Conservation (phyloP, 2,888 invertebrate species). For the Ormyrus thymus region DNA sequence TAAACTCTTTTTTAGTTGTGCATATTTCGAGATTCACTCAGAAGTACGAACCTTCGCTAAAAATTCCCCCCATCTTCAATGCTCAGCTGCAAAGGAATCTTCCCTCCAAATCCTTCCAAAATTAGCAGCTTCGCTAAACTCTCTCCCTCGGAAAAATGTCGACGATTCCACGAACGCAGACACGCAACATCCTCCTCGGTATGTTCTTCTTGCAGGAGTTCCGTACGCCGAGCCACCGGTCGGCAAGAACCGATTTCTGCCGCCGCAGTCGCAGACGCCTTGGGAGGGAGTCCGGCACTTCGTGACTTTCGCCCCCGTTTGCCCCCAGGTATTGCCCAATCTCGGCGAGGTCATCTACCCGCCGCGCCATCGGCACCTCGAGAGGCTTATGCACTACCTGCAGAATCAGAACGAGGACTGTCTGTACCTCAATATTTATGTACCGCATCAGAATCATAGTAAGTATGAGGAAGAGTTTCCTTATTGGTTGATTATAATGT, state of each 20-base stretch:
- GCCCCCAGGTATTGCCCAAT: conserved; percentile 88
- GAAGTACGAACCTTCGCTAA: too few species aligned
- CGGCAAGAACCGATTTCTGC: conserved; percentile 87
- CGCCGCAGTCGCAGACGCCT: conserved; percentile 88
- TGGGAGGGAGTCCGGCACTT: conserved; percentile 86
- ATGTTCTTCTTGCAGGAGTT: conserved; percentile 75
- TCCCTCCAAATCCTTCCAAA: neutral
- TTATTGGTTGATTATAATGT: too few species aligned
- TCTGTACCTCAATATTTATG: conserved; percentile 93
- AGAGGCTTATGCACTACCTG: conserved; percentile 83
- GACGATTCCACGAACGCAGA: conserved; percentile 20
- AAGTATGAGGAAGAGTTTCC: conserved; percentile 11
- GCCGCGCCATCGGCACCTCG: conserved; percentile 83
- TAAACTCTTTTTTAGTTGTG: too few species aligned
- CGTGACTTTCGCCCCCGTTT: conserved; percentile 86
- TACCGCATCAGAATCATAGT: conserved; percentile 80
- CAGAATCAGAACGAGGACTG: conserved; percentile 89
- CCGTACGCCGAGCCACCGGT: conserved; percentile 89
- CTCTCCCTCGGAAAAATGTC: conserved; percentile 1
- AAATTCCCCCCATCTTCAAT: too few species aligned
- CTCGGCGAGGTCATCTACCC: conserved; percentile 79
- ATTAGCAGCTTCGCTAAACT: neutral
- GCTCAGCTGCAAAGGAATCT: too few species aligned
- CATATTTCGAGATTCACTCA: too few species aligned
- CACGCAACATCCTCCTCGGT: too few species aligned